phyloP scores from a whole-genome alignment of 2,888 invertebrate genomes.

The Noctua janthina region DNA sequence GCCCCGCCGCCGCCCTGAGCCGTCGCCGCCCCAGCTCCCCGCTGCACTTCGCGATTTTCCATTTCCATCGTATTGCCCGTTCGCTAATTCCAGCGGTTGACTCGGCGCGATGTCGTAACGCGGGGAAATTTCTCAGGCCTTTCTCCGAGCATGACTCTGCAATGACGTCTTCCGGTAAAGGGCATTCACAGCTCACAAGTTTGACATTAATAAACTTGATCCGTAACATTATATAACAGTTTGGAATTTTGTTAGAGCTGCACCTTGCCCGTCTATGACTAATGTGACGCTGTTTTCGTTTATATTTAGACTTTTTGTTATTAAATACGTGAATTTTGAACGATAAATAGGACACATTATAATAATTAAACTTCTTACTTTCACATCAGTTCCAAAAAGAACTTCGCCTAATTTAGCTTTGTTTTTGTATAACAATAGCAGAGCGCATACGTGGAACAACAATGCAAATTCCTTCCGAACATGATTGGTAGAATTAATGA shows the following conservation, averaged over 20 bases:
- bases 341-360: background rate
- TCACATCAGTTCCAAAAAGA: background rate
- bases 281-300: background rate
- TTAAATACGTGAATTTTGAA: background rate
- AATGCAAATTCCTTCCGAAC: background rate
- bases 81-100: constrained; percentile 83
- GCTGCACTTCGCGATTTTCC: constrained; percentile 88
- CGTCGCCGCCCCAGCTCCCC: constrained; percentile 67
- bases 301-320: background rate
- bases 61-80: constrained; percentile 84
- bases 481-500: constrained; percentile 22
- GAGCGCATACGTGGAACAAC: constrained; percentile 1
- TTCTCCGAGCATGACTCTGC: constrained; percentile 76
- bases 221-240: constrained; percentile 50
- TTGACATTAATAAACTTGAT: constrained; percentile 71
- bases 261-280: background rate
- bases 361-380: constrained; percentile 1
- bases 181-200: constrained; percentile 75
- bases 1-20: constrained; percentile 56
- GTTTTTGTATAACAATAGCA: background rate
- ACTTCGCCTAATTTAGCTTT: background rate
- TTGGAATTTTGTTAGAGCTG: constrained; percentile 31
- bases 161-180: constrained; percentile 79
- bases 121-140: constrained; percentile 83
- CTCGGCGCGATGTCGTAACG: constrained; percentile 81